phyloP scores from a whole-genome alignment of 2,797 vertebrate species.

The Remorina albescens region DNA sequence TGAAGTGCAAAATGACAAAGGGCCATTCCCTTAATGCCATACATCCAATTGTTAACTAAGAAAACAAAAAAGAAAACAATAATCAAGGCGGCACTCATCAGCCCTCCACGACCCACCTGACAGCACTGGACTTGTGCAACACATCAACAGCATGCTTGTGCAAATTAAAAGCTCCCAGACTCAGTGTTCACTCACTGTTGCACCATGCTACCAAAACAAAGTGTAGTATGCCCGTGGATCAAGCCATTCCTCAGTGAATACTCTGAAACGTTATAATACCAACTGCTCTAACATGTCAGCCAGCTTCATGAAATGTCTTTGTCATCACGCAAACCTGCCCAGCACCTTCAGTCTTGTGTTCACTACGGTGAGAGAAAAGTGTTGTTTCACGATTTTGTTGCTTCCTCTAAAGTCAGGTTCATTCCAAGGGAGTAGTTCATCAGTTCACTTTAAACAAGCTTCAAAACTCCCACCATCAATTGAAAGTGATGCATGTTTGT shows the following conservation, averaged over 20 bases:
- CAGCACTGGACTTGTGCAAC: slow-evolving; percentile 50
- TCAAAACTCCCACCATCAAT: slow-evolving; percentile 30
- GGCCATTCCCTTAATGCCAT: slow-evolving; percentile 37
- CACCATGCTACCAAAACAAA: slow-evolving; percentile 26
- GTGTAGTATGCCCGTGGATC: slow-evolving; percentile 12
- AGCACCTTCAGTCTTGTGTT: slow-evolving; percentile 46
- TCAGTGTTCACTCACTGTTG: slow-evolving; percentile 18
- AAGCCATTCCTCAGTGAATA: slow-evolving; percentile 18
- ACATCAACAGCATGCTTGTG: slow-evolving; percentile 56
- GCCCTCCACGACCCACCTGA: slow-evolving; percentile 33
- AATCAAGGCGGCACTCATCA: slow-evolving; percentile 31
- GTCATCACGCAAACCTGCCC: slow-evolving; percentile 19
- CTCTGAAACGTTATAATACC: slow-evolving; percentile 27
- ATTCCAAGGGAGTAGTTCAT: slow-evolving; percentile 22
- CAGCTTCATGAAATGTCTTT: slow-evolving; percentile 39
- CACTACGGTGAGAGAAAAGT: slow-evolving; percentile 2
- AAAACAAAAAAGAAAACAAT: slow-evolving; percentile 27
- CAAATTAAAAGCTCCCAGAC: slow-evolving; percentile 57
- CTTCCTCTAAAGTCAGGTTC: slow-evolving; percentile 11
- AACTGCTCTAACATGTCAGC: slow-evolving; percentile 23
- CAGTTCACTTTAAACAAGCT: slow-evolving; percentile 18
- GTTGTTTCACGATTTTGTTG: slow-evolving; percentile 29
- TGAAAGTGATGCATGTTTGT: slow-evolving; percentile 35
- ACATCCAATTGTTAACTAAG: slow-evolving; percentile 35
- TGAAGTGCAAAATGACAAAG: slow-evolving; percentile 59